Evolutionary conservation across 1,140 invertebrate species (phyloP), one percentile per base, ranked within the genome.

Genomic region (Eupeodes corollae): DNA sequence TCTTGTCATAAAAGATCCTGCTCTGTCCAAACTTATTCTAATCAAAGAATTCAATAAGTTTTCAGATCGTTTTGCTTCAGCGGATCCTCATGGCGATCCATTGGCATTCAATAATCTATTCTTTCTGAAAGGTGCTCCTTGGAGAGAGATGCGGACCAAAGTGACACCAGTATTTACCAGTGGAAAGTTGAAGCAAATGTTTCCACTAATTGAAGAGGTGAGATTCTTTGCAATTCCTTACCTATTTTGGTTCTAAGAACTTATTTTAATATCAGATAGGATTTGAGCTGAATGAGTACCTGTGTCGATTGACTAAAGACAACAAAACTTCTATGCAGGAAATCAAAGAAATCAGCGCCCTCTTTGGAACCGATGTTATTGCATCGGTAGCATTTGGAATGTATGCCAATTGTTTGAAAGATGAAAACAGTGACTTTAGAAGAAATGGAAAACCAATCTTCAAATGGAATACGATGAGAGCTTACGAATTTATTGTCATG

Each of bases 311-410:
- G 19, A 16, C 12, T 5, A 21, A 21, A 42, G 40, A 13, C 6
- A 37, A 56, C 15, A 15, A 26, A 14, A 33, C 16, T 0, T 12
- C 26, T 1, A 9, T 18, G 2, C 14, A 45, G 0, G 51, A 51
- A 5, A 51, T 57, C 5, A 54, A 53, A 16, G 55, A 55, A 49
- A 66, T 66, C 59, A 63, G 61, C 38, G 56, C 63, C 26, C 50
- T 63, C 1, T 66, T 55, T 21, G 63, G 61, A 15, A 77, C 76
- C n/a, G 77, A 80, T 61, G 70, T 78, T 13, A 79, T 80, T 18
- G 75, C 75, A 2, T 71, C 62, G 11, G 70, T 73, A 39, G 76
- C 73, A 33, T 79, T 77, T 49, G 76, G 77, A 47, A 67, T 75
- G 50, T 64, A 78, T 51, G 70, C 73, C 37, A 72, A 75, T 46